Evolutionary conservation across 2,797 vertebrate genomes (phyloP).

Genomic region (Pempheris klunzingeri): DNA sequence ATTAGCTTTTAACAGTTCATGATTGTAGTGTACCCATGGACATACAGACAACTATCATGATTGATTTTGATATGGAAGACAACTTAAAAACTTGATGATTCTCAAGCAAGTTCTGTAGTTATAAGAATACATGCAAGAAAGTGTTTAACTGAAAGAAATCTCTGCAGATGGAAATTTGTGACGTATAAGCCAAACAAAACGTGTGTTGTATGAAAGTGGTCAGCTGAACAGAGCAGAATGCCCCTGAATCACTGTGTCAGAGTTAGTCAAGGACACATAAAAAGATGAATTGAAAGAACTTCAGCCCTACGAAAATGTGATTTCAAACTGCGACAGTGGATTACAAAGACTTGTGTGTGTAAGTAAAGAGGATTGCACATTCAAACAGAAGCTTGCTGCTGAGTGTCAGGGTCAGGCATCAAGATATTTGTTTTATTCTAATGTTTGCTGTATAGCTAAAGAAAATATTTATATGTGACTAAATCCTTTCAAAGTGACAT

Average conservation of each 20-base stretch:
- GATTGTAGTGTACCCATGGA: not conserved
- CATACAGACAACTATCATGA: no score
- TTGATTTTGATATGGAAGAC: no score
- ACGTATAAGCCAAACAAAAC: slow-evolving; percentile 59
- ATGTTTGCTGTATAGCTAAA: not conserved
- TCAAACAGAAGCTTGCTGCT: not conserved
- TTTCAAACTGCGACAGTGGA: slow-evolving; percentile 35
- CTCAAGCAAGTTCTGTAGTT: not conserved
- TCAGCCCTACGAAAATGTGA: slow-evolving; percentile 47
- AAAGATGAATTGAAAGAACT: slow-evolving; percentile 35
- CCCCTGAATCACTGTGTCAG: slow-evolving; percentile 29
- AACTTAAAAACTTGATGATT: not conserved
- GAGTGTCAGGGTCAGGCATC: not conserved
- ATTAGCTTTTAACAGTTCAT: not conserved
- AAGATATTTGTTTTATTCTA: not conserved
- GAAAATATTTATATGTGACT: not conserved
- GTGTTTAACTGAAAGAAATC: slow-evolving; percentile 49
- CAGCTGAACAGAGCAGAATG: slow-evolving; percentile 65
- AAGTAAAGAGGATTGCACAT: slow-evolving; percentile 14
- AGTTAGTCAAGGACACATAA: slow-evolving; percentile 49
- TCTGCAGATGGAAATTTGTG: slow-evolving; percentile 29
- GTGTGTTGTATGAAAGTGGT: slow-evolving; percentile 56
- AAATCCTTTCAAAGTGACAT: not conserved
- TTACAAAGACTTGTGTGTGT: slow-evolving; percentile 51
- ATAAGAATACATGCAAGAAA: not conserved